Evolutionary conservation across 2,888 invertebrate species (phyloP).

Genomic region (Dendrolimus pini): DNA sequence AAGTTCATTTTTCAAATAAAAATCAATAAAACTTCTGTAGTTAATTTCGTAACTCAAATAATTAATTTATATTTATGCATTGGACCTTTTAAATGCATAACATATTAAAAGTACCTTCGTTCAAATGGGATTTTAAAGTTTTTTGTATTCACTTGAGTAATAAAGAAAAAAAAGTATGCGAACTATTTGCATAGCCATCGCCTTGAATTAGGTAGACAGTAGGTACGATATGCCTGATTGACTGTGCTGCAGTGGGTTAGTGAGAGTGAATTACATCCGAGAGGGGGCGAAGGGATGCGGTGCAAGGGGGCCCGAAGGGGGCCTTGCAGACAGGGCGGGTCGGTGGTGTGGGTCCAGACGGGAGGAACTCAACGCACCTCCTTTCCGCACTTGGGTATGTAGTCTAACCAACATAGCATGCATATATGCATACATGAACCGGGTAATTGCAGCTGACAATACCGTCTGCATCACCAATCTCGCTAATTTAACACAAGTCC

Average conservation of each 20-base stretch:
- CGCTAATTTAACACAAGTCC: slow-evolving; percentile 4
- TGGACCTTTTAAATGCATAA: too few relatives aligned
- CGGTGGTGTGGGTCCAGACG: slow-evolving; percentile 68
- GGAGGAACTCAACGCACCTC: slow-evolving; percentile 67
- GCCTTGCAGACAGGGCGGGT: slow-evolving; percentile 57
- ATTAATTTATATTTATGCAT: too few relatives aligned
- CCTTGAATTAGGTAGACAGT: slow-evolving; percentile 58
- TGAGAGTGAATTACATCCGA: slow-evolving; percentile 72
- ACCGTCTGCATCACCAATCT: slow-evolving; percentile 13
- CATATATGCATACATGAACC: slow-evolving; percentile 37
- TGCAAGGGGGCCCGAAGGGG: slow-evolving; percentile 25
- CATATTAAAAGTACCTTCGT: too few relatives aligned
- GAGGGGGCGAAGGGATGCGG: slow-evolving; percentile 30
- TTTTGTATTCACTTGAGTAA: too few relatives aligned
- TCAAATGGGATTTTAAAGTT: too few relatives aligned
- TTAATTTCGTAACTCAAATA: too few relatives aligned
- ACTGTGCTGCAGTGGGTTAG: slow-evolving; percentile 74
- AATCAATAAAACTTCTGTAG: too few relatives aligned
- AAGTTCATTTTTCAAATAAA: too few relatives aligned
- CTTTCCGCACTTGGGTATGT: slow-evolving; percentile 55
- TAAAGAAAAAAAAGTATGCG: too few relatives aligned
- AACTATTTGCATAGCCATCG: slow-evolving; percentile 23
- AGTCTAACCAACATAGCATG: slow-evolving; percentile 26
- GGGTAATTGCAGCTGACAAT: slow-evolving; percentile 28
- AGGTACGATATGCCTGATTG: slow-evolving; percentile 64